Evolutionary conservation across 2,113 vertebrate species (phyloP).

Genomic region (Anarrhichthys ocellatus): DNA sequence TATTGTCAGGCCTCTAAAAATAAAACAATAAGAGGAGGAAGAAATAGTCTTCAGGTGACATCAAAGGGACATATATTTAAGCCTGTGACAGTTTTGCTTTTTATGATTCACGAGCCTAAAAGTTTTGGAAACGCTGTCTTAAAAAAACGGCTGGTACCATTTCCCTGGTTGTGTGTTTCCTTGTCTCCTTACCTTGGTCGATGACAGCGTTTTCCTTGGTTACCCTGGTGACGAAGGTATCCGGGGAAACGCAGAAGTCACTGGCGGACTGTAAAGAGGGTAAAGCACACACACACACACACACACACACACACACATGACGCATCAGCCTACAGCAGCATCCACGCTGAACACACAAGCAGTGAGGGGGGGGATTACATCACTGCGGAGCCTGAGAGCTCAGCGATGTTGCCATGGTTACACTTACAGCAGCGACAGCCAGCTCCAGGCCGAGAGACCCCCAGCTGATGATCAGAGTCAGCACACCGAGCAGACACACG

Average conservation of each 20-base stretch:
- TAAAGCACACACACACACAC: neutral
- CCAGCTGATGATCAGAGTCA: constrained; percentile 95
- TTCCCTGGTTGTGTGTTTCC: neutral
- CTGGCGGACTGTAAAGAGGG: constrained; percentile 86
- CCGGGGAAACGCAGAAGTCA: constrained; percentile 93
- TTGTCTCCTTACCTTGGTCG: constrained; percentile 82
- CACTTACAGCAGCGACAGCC: constrained; percentile 89
- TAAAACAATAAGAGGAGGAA: neutral
- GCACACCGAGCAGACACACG: constrained; percentile 92
- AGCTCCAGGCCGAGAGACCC: constrained; percentile 92
- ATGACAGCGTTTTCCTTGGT: constrained; percentile 89
- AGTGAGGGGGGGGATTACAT: constrained; percentile 63
- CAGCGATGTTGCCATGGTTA: constrained; percentile 72
- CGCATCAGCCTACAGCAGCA: constrained; percentile 53
- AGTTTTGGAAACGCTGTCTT: neutral
- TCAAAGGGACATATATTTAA: neutral
- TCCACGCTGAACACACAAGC: constrained; percentile 6
- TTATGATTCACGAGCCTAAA: neutral
- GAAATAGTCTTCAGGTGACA: neutral
- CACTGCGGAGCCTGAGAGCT: constrained; percentile 63
- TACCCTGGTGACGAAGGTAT: constrained; percentile 88
- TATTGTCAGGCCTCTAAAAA: neutral
- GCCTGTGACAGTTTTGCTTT: neutral
- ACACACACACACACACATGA: constrained; percentile 50
- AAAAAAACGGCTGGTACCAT: neutral